Conservation (phyloP, 2,797 vertebrate species). For the Lepilemur ruficaudatus region DNA sequence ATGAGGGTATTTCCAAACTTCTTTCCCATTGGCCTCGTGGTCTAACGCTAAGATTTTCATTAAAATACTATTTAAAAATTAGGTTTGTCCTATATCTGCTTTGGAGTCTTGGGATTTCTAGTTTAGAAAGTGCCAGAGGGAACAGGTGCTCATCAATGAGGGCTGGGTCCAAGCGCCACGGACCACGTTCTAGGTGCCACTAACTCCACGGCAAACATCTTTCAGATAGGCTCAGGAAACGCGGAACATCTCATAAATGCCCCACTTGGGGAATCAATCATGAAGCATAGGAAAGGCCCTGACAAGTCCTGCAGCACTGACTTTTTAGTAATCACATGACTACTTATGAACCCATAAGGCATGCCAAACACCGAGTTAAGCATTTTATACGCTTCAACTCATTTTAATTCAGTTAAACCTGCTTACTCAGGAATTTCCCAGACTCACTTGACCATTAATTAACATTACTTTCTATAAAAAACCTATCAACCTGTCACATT, state of each 20-base stretch:
- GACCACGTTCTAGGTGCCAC: neutral
- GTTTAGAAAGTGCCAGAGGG: neutral
- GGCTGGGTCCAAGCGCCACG: neutral
- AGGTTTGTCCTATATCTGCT: neutral
- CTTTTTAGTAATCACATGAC: no score
- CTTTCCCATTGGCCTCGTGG: neutral
- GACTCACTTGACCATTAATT: neutral
- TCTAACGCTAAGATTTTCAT: neutral
- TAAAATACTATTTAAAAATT: neutral
- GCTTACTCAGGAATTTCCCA: neutral
- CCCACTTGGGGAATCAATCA: neutral
- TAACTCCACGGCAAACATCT: rapidly evolving
- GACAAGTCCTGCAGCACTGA: neutral
- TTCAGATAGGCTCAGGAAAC: neutral
- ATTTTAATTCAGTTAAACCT: neutral
- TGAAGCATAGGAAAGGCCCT: neutral
- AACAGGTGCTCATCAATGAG: rapidly evolving
- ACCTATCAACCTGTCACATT: neutral
- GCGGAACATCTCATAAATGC: neutral
- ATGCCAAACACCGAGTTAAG: rapidly evolving
- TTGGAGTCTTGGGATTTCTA: neutral
- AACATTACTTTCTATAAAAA: neutral
- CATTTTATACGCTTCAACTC: rapidly evolving
- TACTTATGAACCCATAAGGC: neutral
- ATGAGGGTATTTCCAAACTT: rapidly evolving